Evolutionary conservation across 2,888 invertebrate species (phyloP), one percentile per base, ranked within the genome.

Genomic region (Thymelicus sylvestris): DNA sequence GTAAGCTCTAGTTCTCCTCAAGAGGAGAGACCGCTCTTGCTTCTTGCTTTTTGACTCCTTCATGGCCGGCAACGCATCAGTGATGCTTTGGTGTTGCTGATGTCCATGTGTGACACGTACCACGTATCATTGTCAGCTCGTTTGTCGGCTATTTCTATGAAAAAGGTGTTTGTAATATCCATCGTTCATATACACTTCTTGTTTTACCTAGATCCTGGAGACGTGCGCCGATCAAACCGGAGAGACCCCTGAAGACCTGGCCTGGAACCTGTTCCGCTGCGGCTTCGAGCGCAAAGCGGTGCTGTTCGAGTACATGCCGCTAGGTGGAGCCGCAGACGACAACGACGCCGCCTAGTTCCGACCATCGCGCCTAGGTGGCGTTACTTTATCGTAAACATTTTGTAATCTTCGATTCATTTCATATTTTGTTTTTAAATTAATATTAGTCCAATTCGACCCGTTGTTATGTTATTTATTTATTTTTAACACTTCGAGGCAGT

Each of bases 181-280:
- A 19, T 19, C 19, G 19, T 19, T 19, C 19, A 19, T 19, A 19
- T 19, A 19, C 19, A 19, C 19, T 52, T 61, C 61, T 62, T 65
- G 2, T 44, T 12, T n/a, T 6, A 24, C 5, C 76, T 52, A 93
- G 92, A 83, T 88, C 7, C 73, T 90, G 73, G 92, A 93, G 75
- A 85, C 81, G 72, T 93, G 93, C 72, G 83, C 87, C 0, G 86
- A 89, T 5, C 90, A 88, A 72, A 75, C 78, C 0, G 89, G 86
- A 0, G 87, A 87, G 60, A 82, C 83, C 0, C 92, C 93, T 0
- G 91, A 90, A 66, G 91, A 92, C 65, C 78, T 86, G 24, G 92
- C 93, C 0, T 93, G 93, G 93, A 88, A 87, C 76, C 79, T 93
- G 50, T 92, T 93, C 83, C 86, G 88, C 15, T 93, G 93, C 77